These are phyloP conservation scores for Eptatretus atami DNA, from an alignment of 2,797 vertebrate genomes.

Conservation along the genomic window DNA sequence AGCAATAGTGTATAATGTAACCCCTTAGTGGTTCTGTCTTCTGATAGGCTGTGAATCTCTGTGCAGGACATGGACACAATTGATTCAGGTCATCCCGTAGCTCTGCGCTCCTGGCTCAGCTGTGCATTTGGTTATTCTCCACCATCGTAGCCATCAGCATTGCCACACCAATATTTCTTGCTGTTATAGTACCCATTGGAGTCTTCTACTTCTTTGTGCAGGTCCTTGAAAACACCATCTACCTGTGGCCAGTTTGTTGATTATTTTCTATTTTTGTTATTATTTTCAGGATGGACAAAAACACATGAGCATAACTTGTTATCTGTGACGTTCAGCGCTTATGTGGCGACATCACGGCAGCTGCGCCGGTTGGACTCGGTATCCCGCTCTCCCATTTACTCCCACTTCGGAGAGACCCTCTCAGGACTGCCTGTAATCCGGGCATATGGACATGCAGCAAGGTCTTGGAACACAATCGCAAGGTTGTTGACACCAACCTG, in stretches of 20 bases:
- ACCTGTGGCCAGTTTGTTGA: neutral
- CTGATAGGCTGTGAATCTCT: neutral
- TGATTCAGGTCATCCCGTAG: conserved; percentile 49
- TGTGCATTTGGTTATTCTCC: conserved; percentile 42
- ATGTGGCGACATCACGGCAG: conserved; percentile 47
- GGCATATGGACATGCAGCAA: conserved; percentile 46
- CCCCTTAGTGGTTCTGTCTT: no score
- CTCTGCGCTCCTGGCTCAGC: conserved; percentile 35
- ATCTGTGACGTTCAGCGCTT: conserved; percentile 22
- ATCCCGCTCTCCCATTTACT: conserved; percentile 65
- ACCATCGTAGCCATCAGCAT: conserved; percentile 47
- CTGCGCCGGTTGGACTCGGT: conserved; percentile 61
- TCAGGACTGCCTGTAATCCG: conserved; percentile 54
- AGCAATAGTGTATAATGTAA: no score
- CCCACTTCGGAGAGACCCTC: conserved; percentile 72
- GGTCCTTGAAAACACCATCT: conserved; percentile 15
- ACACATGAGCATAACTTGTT: no score
- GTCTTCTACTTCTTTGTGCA: conserved; percentile 47
- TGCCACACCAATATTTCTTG: conserved; percentile 35
- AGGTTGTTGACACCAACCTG: conserved; percentile 36
- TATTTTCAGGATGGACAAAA: no score
- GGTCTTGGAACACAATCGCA: conserved; percentile 35
- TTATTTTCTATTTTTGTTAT: no score
- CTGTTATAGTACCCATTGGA: conserved; percentile 29
- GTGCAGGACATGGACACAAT: conserved; percentile 59